Evolutionary conservation across 2,113 vertebrate species (phyloP).

Genomic region (Acinonyx jubatus): DNA sequence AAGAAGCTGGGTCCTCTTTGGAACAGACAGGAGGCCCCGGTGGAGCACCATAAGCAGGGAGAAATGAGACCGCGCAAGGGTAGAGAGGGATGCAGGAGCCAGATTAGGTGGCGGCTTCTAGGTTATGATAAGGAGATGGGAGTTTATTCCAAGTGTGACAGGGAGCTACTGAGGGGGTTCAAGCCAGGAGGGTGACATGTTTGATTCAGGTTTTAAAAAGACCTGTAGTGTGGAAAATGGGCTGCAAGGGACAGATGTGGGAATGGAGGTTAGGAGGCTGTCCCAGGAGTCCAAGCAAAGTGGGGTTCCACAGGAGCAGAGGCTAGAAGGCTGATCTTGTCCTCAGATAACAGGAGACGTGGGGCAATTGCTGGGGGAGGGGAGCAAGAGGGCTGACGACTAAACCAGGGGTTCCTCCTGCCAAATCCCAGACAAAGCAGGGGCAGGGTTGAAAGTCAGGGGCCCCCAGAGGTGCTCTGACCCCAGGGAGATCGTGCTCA

Average conservation of each 20-base stretch:
- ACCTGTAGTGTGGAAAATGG: not conserved
- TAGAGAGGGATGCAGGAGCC: not conserved
- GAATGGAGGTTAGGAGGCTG: not conserved
- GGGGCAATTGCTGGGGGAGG: not conserved
- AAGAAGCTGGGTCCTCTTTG: not conserved
- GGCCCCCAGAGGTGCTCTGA: not conserved
- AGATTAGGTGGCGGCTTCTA: not conserved
- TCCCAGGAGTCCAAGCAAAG: not conserved
- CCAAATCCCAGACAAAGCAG: not conserved
- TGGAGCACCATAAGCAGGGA: rapidly evolving
- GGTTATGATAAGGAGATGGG: too few relatives aligned
- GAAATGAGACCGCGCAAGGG: too few relatives aligned
- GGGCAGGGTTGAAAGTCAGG: not conserved
- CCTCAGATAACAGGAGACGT: not conserved
- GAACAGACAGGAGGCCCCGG: not conserved
- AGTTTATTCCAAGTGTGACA: not conserved
- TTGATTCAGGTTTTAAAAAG: not conserved
- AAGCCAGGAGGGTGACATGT: not conserved
- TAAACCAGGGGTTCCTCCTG: not conserved
- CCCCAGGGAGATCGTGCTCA: not conserved
- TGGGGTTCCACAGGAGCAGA: not conserved
- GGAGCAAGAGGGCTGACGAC: not conserved
- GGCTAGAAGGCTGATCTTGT: not conserved
- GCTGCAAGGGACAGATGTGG: not conserved
- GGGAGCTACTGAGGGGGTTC: not conserved